Evolutionary conservation across 2,797 vertebrate species (phyloP).

Genomic region (Anniella stebbinsi): DNA sequence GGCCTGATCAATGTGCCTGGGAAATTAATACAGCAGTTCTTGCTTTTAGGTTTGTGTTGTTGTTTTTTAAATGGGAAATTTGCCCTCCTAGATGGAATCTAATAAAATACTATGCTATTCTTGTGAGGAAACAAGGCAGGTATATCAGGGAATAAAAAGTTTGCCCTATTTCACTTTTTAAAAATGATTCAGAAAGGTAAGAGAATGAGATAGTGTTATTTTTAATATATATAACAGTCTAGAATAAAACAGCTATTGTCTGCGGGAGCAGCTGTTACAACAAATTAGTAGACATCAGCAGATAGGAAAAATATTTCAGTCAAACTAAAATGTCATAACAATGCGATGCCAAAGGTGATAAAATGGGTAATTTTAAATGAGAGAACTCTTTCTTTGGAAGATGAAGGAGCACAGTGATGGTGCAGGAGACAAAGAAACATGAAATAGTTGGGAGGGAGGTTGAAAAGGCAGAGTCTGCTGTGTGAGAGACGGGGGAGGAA

Average conservation of each 20-base stretch:
- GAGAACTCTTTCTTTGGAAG: background rate
- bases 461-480: background rate
- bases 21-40: background rate
- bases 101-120: background rate
- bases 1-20: background rate
- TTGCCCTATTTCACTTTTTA: background rate
- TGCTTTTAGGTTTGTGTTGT: background rate
- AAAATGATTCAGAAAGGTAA: background rate
- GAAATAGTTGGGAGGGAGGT: background rate
- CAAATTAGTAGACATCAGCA: conserved; percentile 1
- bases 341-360: conserved; percentile 8
- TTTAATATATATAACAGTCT: background rate
- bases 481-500: background rate
- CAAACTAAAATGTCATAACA: conserved; percentile 12
- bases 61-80: background rate
- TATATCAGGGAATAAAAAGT: background rate
- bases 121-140: background rate
- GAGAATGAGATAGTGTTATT: background rate
- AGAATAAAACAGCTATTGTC: conserved; percentile 17
- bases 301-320: background rate
- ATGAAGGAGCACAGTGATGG: background rate
- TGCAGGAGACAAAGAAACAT: background rate
- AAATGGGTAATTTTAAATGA: background rate
- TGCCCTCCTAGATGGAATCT: background rate
- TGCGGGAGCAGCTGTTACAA: conserved; percentile 7